These are phyloP conservation scores for Orthosia cruda DNA, from an alignment of 2,888 invertebrate genomes.

Conservation along the genomic window DNA sequence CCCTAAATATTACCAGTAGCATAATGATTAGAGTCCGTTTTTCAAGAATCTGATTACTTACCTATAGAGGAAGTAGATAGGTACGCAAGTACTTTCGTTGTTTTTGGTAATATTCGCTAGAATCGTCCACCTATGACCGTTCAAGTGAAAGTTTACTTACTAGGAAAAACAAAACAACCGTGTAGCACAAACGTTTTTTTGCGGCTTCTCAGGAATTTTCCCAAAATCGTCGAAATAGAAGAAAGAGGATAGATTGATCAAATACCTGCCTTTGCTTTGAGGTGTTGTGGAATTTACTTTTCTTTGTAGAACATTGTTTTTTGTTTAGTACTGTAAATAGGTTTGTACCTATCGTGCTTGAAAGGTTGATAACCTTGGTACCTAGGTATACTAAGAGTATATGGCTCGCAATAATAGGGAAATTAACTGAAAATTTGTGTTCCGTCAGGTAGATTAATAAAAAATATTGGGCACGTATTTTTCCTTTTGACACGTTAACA, in stretches of 20 bases:
- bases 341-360: neutral
- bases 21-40: too few species aligned
- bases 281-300: conserved; percentile 30
- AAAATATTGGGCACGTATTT: too few species aligned
- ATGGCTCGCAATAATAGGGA: too few species aligned
- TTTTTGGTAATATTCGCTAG: neutral
- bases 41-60: too few species aligned
- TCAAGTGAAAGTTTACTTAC: neutral
- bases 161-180: neutral
- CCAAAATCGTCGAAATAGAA: conserved; percentile 16
- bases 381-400: too few species aligned
- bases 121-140: neutral
- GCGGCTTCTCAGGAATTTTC: conserved; percentile 9
- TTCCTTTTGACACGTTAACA: too few species aligned
- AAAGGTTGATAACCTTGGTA: neutral
- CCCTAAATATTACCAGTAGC: too few species aligned
- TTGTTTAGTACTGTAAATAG: neutral
- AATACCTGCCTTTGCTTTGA: conserved; percentile 56
- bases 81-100: neutral
- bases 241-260: conserved; percentile 30
- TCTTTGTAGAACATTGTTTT: conserved; percentile 30
- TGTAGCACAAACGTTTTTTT: neutral
- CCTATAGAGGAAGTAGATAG: too few species aligned
- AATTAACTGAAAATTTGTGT: too few species aligned
- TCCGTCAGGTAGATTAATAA: too few species aligned